These are phyloP conservation scores for Brachionus angularis DNA, from an alignment of 1,140 invertebrate species.

Conservation along the genomic window DNA sequence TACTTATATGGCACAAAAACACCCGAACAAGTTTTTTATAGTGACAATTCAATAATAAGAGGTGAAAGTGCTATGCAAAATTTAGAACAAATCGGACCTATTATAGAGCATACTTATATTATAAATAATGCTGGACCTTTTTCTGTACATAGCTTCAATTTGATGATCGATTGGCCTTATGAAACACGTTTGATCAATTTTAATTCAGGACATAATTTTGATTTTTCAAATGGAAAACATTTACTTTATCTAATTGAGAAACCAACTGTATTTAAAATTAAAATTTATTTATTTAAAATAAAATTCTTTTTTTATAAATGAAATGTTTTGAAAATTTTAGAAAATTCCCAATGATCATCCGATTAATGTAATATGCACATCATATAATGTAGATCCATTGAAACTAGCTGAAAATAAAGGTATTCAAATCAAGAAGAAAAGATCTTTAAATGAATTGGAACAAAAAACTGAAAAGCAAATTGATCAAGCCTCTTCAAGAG, in stretches of 20 bases:
- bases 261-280: conserved; percentile 2
- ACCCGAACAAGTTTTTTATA: conserved; percentile 40
- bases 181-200: conserved; percentile 23
- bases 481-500: background rate
- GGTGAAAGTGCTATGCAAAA: conserved; percentile 39
- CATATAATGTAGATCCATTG: background rate
- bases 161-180: conserved; percentile 38
- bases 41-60: background rate
- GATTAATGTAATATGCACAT: conserved; percentile 31
- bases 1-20: background rate
- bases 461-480: background rate
- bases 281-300: background rate
- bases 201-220: background rate
- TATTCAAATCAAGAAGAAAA: conserved; percentile 15
- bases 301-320: too few species aligned
- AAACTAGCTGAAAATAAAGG: background rate
- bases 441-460: background rate
- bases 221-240: conserved; percentile 15
- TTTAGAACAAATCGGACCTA: conserved; percentile 34
- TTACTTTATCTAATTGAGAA: conserved; percentile 41
- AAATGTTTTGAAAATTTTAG: too few species aligned
- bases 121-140: conserved; percentile 38
- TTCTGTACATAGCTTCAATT: conserved; percentile 10
- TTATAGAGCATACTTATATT: conserved; percentile 27
- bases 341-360: conserved; percentile 43